These are phyloP conservation scores for Drosophila pseudotalamancana DNA, from an alignment of 2,888 invertebrate species.

Conservation along the genomic window DNA sequence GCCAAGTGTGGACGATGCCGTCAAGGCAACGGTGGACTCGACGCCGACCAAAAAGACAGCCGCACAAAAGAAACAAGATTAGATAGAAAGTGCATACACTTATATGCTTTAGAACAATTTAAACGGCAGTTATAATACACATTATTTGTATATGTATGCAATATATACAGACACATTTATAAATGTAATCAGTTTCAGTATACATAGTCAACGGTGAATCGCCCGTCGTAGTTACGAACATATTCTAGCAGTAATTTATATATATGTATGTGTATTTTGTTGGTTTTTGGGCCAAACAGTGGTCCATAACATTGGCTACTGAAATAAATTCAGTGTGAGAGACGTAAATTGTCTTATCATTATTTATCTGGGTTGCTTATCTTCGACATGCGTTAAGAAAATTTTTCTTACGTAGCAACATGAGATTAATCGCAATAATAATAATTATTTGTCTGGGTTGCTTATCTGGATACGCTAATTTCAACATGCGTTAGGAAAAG, in stretches of 20 bases:
- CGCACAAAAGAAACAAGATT: constrained; percentile 83
- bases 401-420: constrained; percentile 19
- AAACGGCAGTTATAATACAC: constrained; percentile 29
- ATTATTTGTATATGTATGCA: constrained; percentile 14
- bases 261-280: constrained; percentile 46
- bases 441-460: too few species aligned
- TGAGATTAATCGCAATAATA: too few species aligned
- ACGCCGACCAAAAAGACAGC: constrained; percentile 70
- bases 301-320: constrained; percentile 45
- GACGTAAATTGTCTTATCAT: constrained; percentile 23
- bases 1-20: background rate
- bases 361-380: constrained; percentile 9
- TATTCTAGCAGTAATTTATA: constrained; percentile 62
- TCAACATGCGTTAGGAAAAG: too few species aligned
- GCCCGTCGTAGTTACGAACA: constrained; percentile 29
- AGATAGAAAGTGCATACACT: constrained; percentile 40
- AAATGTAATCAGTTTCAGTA: constrained; percentile 42
- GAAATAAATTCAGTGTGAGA: constrained; percentile 72
- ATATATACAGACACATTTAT: constrained; percentile 1
- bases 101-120: constrained; percentile 54
- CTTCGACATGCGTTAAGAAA: too few species aligned
- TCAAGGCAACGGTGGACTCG: constrained; percentile 18
- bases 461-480: too few species aligned
- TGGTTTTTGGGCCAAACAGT: constrained; percentile 48
- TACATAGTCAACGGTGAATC: constrained; percentile 43